Evolutionary conservation across 2,888 invertebrate species (phyloP), one percentile per base, ranked within the genome.

Genomic region (Troglohyphantes excavatus): DNA sequence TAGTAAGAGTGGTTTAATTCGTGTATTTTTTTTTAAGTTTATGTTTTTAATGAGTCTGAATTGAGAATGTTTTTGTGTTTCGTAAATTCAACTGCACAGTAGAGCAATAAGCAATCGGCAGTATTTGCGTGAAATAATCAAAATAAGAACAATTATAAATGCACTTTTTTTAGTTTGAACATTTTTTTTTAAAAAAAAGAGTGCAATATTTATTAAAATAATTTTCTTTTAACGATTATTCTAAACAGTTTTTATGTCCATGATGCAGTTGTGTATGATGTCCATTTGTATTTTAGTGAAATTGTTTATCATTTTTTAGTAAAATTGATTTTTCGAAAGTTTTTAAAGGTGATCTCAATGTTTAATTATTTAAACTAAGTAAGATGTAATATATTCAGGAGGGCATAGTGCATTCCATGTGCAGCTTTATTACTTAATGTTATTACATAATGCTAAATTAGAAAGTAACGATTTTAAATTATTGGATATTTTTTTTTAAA

Each of bases 111-210:
- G 17, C n/a, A 39, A 13, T 23, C n/a, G n/a, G 26, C 21, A 61
- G 26, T 72, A 63, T 39, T 59, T 63, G 72, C 59, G 26, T 83
- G 63, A 72, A 23, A 63, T 73, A 83, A 83, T 83, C 83, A 83
- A 83, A 83, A 83, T 19, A 46, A 26, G 2, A n/a, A 33, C 5
- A 29, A 29, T 59, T 7, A 61, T 63, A 39, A 59, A 65, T 26
- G 65, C 65, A 78, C 78, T 65, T 78, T 21, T 78, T 78, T 53
- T 21, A 33, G 6, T 39, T 21, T 21, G 23, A 65, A 26, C 26
- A 2, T 26, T 21, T 43, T 13, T 13, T n/a, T n/a, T n/a, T n/a
- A n/a, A n/a, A n/a, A n/a, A n/a, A n/a, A 46, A 83, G 27, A 5
- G 83, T 83, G 83, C 83, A 83, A 83, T 83, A 83, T 73, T 63